phyloP scores from a whole-genome alignment of 2,888 invertebrate genomes.

The Trileptium ribeirensis region DNA sequence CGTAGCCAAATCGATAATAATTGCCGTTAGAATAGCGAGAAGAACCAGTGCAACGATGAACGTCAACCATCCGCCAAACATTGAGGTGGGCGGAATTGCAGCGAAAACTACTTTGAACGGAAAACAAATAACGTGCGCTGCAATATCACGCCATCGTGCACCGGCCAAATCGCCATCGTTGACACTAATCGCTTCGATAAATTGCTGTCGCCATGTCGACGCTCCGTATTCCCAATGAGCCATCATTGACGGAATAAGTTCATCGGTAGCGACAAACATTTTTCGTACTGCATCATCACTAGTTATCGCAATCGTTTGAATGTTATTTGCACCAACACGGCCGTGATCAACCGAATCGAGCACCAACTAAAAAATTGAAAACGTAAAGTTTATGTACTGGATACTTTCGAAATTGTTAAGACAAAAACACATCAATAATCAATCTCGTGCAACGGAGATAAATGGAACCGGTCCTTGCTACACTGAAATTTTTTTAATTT shows the following conservation, averaged over 20 bases:
- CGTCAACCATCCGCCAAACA: conserved; percentile 58
- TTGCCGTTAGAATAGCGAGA: conserved; percentile 58
- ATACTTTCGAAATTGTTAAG: too few species aligned
- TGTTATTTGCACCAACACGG: background rate
- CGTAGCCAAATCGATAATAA: conserved; percentile 59
- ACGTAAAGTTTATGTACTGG: too few species aligned
- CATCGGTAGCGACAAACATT: background rate
- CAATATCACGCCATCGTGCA: background rate
- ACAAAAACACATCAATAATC: too few species aligned
- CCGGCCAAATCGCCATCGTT: conserved; percentile 58
- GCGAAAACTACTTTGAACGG: conserved; percentile 59
- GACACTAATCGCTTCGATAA: conserved; percentile 58
- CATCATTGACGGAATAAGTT: background rate
- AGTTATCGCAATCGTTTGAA: background rate
- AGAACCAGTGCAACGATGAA: conserved; percentile 56
- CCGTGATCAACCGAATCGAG: background rate
- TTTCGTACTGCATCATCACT: background rate
- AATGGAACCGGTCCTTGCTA: too few species aligned
- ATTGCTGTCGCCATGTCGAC: conserved; percentile 57
- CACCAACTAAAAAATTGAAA: background rate
- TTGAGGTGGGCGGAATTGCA: conserved; percentile 56
- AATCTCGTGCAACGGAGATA: too few species aligned
- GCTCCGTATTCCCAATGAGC: background rate
- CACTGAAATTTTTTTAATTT: too few species aligned
- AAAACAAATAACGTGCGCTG: conserved; percentile 59